Evolutionary conservation across 2,797 vertebrate species (phyloP).

Genomic region (Nannoperca obscura): DNA sequence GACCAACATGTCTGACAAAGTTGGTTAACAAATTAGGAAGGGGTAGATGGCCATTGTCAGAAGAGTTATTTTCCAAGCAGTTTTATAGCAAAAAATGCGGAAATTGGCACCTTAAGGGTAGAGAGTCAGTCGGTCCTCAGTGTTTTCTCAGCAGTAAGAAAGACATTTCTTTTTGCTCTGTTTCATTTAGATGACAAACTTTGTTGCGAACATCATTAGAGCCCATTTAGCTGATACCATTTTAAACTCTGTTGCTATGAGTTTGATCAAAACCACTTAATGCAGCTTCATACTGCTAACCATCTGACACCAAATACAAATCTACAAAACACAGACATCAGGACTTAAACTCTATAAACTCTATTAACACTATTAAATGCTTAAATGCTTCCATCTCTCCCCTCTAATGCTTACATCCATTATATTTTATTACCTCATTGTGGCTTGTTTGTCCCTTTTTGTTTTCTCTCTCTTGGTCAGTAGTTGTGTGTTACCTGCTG

Average conservation of each 20-base stretch:
- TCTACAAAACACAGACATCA: background rate
- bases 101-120: slow-evolving; percentile 2
- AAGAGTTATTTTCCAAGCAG: slow-evolving; percentile 9
- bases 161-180: background rate
- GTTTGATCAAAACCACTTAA: background rate
- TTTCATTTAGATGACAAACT: background rate
- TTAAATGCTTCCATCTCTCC: too few species aligned
- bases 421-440: background rate
- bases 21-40: slow-evolving; percentile 5
- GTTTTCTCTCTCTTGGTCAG: background rate
- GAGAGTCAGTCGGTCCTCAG: background rate
- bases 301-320: background rate
- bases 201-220: background rate
- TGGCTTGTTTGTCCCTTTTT: background rate
- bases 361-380: too few species aligned
- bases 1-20: slow-evolving; percentile 20
- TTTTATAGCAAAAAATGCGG: slow-evolving; percentile 2
- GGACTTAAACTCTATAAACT: too few species aligned
- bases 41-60: background rate
- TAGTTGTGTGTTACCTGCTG: background rate
- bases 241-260: background rate
- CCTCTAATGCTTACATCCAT: background rate
- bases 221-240: background rate
- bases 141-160: background rate
- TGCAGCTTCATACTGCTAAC: background rate